A percentile compares a stretch with the other conserved stretches of the same genome.
phyloP scores from a whole-genome alignment of 1,140 invertebrate genomes.

The Drosophila murphyi region DNA sequence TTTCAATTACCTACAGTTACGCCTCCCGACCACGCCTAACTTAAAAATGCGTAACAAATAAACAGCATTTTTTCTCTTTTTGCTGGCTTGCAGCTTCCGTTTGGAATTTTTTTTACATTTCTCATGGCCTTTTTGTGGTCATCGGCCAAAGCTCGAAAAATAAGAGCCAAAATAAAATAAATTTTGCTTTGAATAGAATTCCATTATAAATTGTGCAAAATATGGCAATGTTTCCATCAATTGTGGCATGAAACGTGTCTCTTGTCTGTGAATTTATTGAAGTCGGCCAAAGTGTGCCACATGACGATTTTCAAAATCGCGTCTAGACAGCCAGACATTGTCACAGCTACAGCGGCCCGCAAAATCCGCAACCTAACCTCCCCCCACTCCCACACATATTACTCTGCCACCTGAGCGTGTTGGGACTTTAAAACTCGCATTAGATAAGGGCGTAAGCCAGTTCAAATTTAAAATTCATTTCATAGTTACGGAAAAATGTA shows the following conservation, averaged over 20 bases:
- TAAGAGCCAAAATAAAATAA: constrained; percentile 45
- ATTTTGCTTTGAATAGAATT: constrained; percentile 71
- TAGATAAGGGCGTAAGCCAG: constrained; percentile 15
- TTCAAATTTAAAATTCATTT: background rate
- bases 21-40: constrained; percentile 20
- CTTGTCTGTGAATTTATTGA: constrained; percentile 58
- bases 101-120: constrained; percentile 53
- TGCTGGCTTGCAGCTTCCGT: constrained; percentile 59
- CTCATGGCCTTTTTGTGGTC: constrained; percentile 31
- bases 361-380: background rate
- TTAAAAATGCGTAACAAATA: constrained; percentile 70
- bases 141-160: constrained; percentile 15
- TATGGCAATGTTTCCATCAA: constrained; percentile 32
- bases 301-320: constrained; percentile 15
- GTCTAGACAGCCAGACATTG: constrained; percentile 70
- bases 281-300: constrained; percentile 43
- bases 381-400: background rate
- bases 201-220: constrained; percentile 43
- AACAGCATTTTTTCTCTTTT: constrained; percentile 52
- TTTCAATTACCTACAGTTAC: constrained; percentile 6
- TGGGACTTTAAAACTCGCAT: constrained; percentile 21
- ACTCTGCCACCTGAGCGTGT: background rate
- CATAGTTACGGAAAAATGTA: background rate
- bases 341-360: constrained; percentile 55
- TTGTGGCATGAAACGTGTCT: constrained; percentile 46